These are phyloP conservation scores for Agrilus mali DNA, from an alignment of 2,888 invertebrate species.

Conservation along the genomic window DNA sequence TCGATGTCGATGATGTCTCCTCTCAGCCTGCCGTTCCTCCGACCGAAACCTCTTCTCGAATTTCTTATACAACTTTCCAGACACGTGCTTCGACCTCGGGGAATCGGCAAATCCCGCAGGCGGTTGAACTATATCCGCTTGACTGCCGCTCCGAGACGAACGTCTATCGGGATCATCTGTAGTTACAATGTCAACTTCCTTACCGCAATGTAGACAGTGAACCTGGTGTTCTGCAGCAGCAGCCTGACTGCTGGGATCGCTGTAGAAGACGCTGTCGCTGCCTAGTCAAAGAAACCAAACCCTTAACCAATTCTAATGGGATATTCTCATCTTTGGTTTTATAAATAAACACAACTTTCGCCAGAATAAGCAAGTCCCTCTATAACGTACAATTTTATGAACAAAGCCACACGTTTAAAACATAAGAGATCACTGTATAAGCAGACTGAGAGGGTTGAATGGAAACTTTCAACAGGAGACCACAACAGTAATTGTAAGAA, in stretches of 20 bases:
- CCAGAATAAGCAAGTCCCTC: too few species aligned
- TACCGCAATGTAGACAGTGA: slow-evolving; percentile 73
- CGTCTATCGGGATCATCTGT: slow-evolving; percentile 29
- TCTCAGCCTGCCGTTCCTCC: slow-evolving; percentile 52
- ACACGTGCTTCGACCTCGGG: slow-evolving; percentile 39
- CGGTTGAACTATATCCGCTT: slow-evolving; percentile 65
- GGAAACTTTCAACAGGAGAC: too few species aligned
- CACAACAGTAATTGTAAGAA: too few species aligned
- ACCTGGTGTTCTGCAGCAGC: slow-evolving; percentile 35
- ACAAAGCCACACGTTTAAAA: too few species aligned
- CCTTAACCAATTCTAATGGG: too few species aligned
- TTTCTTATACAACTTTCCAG: slow-evolving; percentile 59
- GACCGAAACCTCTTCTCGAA: slow-evolving; percentile 68
- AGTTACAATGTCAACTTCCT: slow-evolving; percentile 46
- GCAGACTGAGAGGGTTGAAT: too few species aligned
- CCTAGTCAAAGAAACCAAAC: slow-evolving; percentile 22
- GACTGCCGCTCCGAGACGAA: slow-evolving; percentile 19
- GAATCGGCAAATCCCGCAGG: slow-evolving; percentile 84
- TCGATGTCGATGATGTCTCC: slow-evolving; percentile 49
- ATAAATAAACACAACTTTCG: too few species aligned
- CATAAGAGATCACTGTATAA: too few species aligned
- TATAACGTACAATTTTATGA: too few species aligned
- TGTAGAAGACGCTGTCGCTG: slow-evolving; percentile 83
- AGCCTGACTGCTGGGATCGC: slow-evolving; percentile 55
- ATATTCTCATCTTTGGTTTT: too few species aligned